Conservation (phyloP, 2,797 vertebrate species). For the Anguilla megastoma region DNA sequence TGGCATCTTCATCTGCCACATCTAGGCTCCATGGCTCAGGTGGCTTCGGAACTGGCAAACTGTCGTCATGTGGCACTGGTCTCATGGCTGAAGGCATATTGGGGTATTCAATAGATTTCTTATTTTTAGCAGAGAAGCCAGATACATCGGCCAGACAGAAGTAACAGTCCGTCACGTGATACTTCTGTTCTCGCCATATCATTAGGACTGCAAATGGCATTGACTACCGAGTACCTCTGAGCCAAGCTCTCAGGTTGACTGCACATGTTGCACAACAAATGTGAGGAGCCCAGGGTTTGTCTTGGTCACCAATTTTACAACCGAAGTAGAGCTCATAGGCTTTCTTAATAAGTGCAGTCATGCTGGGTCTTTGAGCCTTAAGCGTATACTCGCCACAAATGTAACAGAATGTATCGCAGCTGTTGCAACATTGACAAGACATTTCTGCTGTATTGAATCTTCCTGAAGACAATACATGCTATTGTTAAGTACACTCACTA, state of each 20-base stretch:
- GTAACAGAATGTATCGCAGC: slow-evolving; percentile 22
- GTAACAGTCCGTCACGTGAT: background rate
- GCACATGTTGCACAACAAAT: too few relatives aligned
- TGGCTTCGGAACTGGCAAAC: slow-evolving; percentile 1
- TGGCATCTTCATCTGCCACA: background rate
- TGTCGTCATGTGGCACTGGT: background rate
- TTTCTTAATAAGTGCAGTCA: slow-evolving; percentile 28
- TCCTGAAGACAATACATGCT: background rate
- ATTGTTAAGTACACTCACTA: too few relatives aligned
- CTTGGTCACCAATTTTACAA: too few relatives aligned
- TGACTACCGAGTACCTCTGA: too few relatives aligned
- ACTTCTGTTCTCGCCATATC: slow-evolving; percentile 11
- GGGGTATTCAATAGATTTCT: slow-evolving; percentile 13
- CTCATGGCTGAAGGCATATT: slow-evolving; percentile 11
- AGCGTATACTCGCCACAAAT: slow-evolving; percentile 17
- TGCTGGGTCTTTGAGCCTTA: slow-evolving; percentile 10
- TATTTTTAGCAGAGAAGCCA: too few relatives aligned
- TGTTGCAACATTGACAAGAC: background rate
- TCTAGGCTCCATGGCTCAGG: slow-evolving; percentile 21
- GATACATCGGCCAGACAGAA: too few relatives aligned
- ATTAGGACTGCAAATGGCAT: slow-evolving; percentile 24
- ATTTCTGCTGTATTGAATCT: background rate
- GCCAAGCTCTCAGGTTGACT: too few relatives aligned
- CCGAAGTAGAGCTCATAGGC: too few relatives aligned
- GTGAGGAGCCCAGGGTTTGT: too few relatives aligned